Percentiles rank a stretch among this genome's conserved stretches.
Conservation (phyloP, 2,888 invertebrate genomes). For the Acrobasis consociella region DNA sequence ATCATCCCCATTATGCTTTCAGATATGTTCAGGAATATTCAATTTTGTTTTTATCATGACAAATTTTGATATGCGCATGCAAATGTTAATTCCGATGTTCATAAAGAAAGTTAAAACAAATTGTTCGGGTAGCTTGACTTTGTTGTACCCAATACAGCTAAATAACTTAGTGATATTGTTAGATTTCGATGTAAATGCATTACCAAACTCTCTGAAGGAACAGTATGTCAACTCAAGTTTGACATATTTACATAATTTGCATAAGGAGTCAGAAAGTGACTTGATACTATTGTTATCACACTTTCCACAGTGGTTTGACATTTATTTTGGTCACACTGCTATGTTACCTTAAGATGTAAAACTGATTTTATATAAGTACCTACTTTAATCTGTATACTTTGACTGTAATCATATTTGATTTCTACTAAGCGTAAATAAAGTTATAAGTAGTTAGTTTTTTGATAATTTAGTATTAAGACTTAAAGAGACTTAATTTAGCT, state of each 20-base stretch:
- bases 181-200: constrained; percentile 50
- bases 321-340: constrained; percentile 42
- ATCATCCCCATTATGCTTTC: constrained; percentile 60
- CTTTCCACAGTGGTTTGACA: constrained; percentile 67
- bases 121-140: not conserved
- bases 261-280: constrained; percentile 50
- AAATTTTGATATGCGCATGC: constrained; percentile 51
- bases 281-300: constrained; percentile 67
- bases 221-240: constrained; percentile 45
- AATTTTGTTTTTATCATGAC: constrained; percentile 59
- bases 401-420: too few relatives aligned
- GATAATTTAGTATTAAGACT: too few relatives aligned
- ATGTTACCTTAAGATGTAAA: not conserved
- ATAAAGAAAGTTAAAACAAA: constrained; percentile 41
- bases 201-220: constrained; percentile 39
- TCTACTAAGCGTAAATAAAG: too few relatives aligned
- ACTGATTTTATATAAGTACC: too few relatives aligned
- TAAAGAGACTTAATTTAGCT: too few relatives aligned
- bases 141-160: constrained; percentile 55
- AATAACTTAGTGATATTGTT: constrained; percentile 52
- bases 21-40: constrained; percentile 58
- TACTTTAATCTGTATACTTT: too few relatives aligned
- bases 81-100: constrained; percentile 44
- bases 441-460: too few relatives aligned
- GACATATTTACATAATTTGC: constrained; percentile 46